Evolutionary conservation across 2,888 invertebrate genomes (phyloP), one percentile per base, ranked within the genome.

Genomic region (Stegophylla sp.): DNA sequence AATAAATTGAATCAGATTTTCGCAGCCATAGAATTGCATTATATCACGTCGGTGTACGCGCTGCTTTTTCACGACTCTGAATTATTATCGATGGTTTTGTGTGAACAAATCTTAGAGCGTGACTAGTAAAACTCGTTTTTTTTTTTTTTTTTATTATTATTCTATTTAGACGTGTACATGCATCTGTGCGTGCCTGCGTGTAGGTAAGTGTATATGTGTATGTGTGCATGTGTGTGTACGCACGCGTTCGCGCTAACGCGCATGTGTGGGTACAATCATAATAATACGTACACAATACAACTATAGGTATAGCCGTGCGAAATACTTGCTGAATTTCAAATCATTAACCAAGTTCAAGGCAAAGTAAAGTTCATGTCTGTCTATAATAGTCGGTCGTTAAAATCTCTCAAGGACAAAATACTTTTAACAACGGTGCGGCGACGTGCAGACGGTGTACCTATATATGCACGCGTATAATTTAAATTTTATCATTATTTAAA

Each of bases 301-400:
- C 28, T 53, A 53, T 34, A 75, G 41, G 43, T 45, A 61, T 48
- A 51, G 48, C 79, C 71, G 71, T 79, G 71, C 69, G 79, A 79
- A 79, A 79, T 71, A 79, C 56, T 79, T 51, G 71, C 43, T 61
- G 61, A 71, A 77, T 77, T 76, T 76, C 66, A 26, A 77, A 71
- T 79, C 61, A 71, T 79, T 79, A 71, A 61, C 34, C 79, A 71
- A 79, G 79, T 79, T 79, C 79, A 79, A 79, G 79, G 79, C 59
- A 79, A 79, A 79, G 79, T 79, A 79, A 79, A 79, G 79, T 79
- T 79, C 79, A 79, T 51, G 75, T 66, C 64, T 76, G 75, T 43
- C 41, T 53, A 63, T 63, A 79, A 71, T 61, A 69, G 79, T 61
- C 79, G 79, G 79, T 79, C 79, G 79, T 79, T 79, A 79, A 79